A percentile compares a stretch with the other conserved stretches of the same genome.
phyloP scores from a whole-genome alignment of 2,113 vertebrate genomes.

The Mellivora capensis region DNA sequence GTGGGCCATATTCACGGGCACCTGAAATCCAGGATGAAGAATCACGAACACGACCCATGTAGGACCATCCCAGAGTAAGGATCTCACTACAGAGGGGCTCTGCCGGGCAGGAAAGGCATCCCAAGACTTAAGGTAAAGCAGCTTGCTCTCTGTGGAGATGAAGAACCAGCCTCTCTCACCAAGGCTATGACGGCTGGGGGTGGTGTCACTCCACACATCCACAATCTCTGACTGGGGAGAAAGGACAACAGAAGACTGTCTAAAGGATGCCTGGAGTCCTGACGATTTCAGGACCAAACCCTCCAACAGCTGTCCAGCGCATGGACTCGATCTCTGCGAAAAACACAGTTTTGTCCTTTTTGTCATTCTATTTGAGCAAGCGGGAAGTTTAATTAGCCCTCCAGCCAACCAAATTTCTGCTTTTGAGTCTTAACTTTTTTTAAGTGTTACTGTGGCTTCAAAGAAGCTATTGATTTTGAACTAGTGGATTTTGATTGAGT shows the following conservation, averaged over 20 bases:
- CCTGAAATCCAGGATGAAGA: neutral
- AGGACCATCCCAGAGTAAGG: neutral
- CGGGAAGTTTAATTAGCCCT: neutral
- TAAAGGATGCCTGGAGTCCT: conserved; percentile 74
- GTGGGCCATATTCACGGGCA: neutral
- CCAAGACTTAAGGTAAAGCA: neutral
- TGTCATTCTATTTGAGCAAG: neutral
- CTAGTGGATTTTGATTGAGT: neutral
- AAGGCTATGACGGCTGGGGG: neutral
- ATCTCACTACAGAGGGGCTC: neutral
- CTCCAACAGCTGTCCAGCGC: neutral
- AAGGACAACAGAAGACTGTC: conserved; percentile 93
- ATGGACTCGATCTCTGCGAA: neutral
- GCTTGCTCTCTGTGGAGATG: neutral
- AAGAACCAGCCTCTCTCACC: neutral
- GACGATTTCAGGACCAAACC: neutral
- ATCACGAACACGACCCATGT: neutral
- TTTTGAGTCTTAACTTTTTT: neutral
- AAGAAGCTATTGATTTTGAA: neutral
- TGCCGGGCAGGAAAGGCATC: neutral
- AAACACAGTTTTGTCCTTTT: neutral
- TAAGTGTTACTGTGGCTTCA: neutral
- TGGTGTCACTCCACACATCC: conserved; percentile 93
- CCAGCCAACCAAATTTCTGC: neutral
- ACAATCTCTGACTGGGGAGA: conserved; percentile 94